Conservation (phyloP, 2,797 vertebrate genomes). For the Amblyopsis hoosieri region DNA sequence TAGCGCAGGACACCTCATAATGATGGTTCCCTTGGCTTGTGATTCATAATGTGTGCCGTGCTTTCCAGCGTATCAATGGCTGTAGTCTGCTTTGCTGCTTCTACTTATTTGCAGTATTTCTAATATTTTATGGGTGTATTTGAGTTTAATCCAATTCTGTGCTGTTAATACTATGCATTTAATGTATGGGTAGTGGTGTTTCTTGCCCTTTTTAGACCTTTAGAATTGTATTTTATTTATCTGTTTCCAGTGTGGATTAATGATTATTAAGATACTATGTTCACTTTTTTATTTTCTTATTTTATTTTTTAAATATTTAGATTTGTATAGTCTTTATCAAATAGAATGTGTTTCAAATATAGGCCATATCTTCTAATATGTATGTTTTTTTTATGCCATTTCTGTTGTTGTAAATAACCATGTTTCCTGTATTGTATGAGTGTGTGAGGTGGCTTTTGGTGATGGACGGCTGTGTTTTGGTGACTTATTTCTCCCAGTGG, state of each 20-base stretch:
- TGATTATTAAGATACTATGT: neutral
- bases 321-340: slow-evolving; percentile 24
- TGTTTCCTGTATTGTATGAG: slow-evolving; percentile 71
- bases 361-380: neutral
- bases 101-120: slow-evolving; percentile 16
- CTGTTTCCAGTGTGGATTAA: neutral
- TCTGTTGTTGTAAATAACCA: slow-evolving; percentile 65
- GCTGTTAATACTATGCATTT: slow-evolving; percentile 7
- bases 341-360: slow-evolving; percentile 17
- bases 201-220: slow-evolving; percentile 2
- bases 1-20: slow-evolving; percentile 9
- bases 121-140: slow-evolving; percentile 27
- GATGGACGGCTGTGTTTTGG: slow-evolving; percentile 38
- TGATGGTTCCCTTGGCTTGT: slow-evolving; percentile 8
- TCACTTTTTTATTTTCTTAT: neutral
- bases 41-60: slow-evolving; percentile 1
- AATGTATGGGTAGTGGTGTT: slow-evolving; percentile 21
- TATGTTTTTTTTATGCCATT: slow-evolving; percentile 10
- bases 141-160: slow-evolving; percentile 23
- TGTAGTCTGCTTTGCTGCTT: slow-evolving; percentile 32
- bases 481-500: slow-evolving; percentile 23
- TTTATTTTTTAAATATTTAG: slow-evolving; percentile 1
- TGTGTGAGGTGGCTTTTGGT: slow-evolving; percentile 71
- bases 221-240: neutral
- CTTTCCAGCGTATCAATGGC: slow-evolving; percentile 16